A percentile compares a stretch with the other conserved stretches of the same genome.
These are phyloP conservation scores for Champsocephalus gunnari DNA, from an alignment of 2,797 vertebrate species.

Conservation along the genomic window DNA sequence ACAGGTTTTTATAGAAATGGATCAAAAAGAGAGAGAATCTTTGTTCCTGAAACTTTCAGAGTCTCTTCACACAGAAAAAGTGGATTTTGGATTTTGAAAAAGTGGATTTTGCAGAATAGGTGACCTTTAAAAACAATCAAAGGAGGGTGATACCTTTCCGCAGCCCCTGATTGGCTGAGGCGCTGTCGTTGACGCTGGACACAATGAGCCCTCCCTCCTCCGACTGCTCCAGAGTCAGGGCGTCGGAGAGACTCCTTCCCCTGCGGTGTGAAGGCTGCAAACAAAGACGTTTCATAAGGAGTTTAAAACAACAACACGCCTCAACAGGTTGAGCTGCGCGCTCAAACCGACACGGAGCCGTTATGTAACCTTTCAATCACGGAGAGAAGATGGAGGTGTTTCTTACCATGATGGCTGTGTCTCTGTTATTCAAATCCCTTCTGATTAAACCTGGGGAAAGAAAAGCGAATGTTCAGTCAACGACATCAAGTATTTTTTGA, in stretches of 20 bases:
- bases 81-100: no score
- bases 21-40: no score
- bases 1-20: no score
- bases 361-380: not conserved
- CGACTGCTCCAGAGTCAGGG: constrained; percentile 75
- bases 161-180: constrained; percentile 57
- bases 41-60: no score
- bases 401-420: constrained; percentile 57
- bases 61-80: no score
- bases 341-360: not conserved
- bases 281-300: not conserved
- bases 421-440: constrained; percentile 19
- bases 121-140: not conserved
- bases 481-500: not conserved
- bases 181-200: constrained; percentile 57
- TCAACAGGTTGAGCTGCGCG: not conserved
- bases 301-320: not conserved
- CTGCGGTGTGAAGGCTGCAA: constrained; percentile 71
- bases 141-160: constrained; percentile 73
- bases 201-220: constrained; percentile 68
- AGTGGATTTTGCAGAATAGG: no score
- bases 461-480: constrained; percentile 17
- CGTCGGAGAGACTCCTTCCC: constrained; percentile 80
- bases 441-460: constrained; percentile 50
- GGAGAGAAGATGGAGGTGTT: not conserved